Percentiles rank a stretch among this genome's conserved stretches.
Evolutionary conservation across 2,888 invertebrate genomes (phyloP).

Genomic region (Watsonalla cultraria): DNA sequence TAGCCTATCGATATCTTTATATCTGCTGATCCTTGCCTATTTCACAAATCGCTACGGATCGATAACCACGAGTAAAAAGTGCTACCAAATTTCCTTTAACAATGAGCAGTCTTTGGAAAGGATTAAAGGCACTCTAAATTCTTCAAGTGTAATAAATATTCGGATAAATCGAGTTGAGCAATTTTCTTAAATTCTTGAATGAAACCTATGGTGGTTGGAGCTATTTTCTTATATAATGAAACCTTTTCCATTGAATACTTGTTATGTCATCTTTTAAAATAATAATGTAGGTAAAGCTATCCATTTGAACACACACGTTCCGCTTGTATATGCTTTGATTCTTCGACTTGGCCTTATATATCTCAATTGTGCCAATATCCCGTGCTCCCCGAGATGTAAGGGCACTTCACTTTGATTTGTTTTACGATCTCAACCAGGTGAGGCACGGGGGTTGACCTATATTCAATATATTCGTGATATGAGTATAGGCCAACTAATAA

Average conservation of each 20-base stretch:
- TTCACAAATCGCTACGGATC: slow-evolving; percentile 1
- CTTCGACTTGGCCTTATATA: slow-evolving; percentile 23
- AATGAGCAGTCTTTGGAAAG: not conserved
- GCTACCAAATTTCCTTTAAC: not conserved
- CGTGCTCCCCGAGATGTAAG: slow-evolving; percentile 28
- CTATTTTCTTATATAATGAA: too few relatives aligned
- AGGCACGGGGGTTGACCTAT: slow-evolving; percentile 13
- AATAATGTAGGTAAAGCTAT: too few relatives aligned
- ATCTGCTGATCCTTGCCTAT: slow-evolving; percentile 18
- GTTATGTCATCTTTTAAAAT: too few relatives aligned
- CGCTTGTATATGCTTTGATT: not conserved
- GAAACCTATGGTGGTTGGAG: too few relatives aligned
- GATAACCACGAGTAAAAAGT: not conserved
- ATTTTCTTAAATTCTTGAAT: too few relatives aligned
- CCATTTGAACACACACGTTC: not conserved
- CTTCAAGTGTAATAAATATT: too few relatives aligned
- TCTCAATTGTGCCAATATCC: slow-evolving; percentile 33
- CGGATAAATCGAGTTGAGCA: too few relatives aligned
- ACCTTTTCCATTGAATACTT: too few relatives aligned
- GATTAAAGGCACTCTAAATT: not conserved
- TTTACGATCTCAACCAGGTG: slow-evolving; percentile 34
- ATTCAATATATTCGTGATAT: slow-evolving; percentile 15
- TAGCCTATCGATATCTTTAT: slow-evolving; percentile 46
- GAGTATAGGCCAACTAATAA: too few relatives aligned
- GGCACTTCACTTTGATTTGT: slow-evolving; percentile 36